These are phyloP conservation scores for Scyliorhinus canicula DNA, from an alignment of 2,797 vertebrate genomes.

Conservation along the genomic window DNA sequence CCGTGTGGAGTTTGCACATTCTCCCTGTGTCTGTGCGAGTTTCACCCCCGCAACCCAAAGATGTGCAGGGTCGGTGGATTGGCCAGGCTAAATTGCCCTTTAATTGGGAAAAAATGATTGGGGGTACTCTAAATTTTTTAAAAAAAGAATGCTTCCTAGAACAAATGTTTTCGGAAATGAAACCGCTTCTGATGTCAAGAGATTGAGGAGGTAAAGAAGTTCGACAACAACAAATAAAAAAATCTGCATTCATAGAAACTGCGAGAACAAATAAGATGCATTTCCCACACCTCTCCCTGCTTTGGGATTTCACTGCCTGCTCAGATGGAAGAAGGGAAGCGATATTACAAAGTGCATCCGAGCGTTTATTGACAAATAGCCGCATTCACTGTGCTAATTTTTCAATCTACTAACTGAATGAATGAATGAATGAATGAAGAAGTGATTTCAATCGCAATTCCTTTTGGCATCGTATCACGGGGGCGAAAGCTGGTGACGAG, in stretches of 20 bases:
- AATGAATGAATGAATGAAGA: slow-evolving; percentile 24
- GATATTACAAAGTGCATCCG: slow-evolving; percentile 1
- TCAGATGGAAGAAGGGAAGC: neutral
- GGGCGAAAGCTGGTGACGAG: neutral
- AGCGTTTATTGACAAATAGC: neutral
- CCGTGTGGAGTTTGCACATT: no score
- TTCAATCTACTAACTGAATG: slow-evolving; percentile 6
- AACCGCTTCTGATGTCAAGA: neutral
- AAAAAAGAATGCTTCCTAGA: neutral
- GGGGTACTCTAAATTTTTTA: no score
- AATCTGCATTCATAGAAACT: neutral
- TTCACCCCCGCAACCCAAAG: no score
- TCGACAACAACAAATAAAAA: no score
- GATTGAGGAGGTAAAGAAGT: neutral
- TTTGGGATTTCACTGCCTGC: neutral
- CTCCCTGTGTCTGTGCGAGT: no score
- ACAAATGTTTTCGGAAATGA: neutral
- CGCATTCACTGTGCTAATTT: neutral
- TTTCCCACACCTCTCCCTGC: neutral
- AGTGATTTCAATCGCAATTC: neutral
- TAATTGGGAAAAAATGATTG: no score
- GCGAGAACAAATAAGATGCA: no score
- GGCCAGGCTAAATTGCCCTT: no score
- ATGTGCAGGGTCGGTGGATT: no score
- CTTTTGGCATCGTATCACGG: neutral